These are phyloP conservation scores for Anoplius nigerrimus DNA, from an alignment of 2,888 invertebrate species.

Conservation along the genomic window DNA sequence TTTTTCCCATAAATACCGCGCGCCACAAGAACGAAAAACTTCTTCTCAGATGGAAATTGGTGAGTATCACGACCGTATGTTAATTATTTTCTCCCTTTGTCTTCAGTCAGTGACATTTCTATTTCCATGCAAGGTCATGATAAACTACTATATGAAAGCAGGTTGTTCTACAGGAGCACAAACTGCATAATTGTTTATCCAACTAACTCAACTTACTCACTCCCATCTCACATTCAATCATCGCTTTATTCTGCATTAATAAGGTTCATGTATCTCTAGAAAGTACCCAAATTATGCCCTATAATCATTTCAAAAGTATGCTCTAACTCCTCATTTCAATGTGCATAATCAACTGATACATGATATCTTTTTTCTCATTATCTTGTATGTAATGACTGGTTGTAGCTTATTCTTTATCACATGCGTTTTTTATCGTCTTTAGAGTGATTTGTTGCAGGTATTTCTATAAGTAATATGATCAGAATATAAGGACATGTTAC, in stretches of 20 bases:
- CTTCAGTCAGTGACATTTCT: conserved; percentile 32
- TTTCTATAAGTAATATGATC: no score
- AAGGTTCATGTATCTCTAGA: no score
- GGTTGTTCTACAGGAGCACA: conserved; percentile 16
- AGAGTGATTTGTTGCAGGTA: no score
- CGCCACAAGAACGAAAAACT: conserved; percentile 37
- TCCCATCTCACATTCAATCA: background rate
- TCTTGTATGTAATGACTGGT: no score
- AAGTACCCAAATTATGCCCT: no score
- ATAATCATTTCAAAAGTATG: no score
- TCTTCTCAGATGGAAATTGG: conserved; percentile 59
- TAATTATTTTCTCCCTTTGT: conserved; percentile 19
- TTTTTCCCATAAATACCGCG: conserved; percentile 31
- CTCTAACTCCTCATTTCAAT: no score
- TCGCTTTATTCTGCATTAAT: background rate
- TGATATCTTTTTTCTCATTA: no score
- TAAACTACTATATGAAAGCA: conserved; percentile 31
- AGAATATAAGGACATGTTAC: no score
- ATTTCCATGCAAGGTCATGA: conserved; percentile 42
- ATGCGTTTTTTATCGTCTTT: no score
- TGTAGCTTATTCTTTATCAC: no score
- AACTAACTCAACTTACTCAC: conserved; percentile 16
- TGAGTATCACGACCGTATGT: conserved; percentile 34
- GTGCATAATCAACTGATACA: no score
- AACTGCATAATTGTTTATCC: conserved; percentile 40